Base-by-base conservation (phyloP, 1,140 invertebrate species). In the Drosophila tani region DNA sequence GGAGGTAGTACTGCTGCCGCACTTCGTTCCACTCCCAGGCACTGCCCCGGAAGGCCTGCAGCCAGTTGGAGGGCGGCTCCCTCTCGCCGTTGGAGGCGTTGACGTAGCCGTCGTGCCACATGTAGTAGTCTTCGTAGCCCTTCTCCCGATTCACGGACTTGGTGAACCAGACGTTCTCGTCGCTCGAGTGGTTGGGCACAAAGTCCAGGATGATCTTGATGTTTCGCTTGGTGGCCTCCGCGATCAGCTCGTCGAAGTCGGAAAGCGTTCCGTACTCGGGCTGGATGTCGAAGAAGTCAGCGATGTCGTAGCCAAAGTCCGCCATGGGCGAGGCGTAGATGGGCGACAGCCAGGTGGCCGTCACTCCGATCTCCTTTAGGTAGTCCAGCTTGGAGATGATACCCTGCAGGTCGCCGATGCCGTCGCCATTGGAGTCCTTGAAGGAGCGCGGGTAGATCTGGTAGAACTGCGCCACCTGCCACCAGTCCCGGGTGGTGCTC, bases 131-230 rank as follows among this genome's bases (percentile, higher is more conserved):
- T 45, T 94, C 94, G 55, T 95, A 97, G 0, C 93, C 93, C 12
- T 93, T 85, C 43, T 95, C 93, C 9, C 93, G 91, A 2, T 93
- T 92, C 27, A 94, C 92, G 6, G 96, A 96, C 63, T 95, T 94
- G 40, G 93, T 79, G 82, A 97, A 97, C 95, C 96, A 97, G 9
- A 94, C 92, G 51, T 96, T 95, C 62, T 95, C 91, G 47, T 95
- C 94, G 56, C 96, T 96, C 1, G 96, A 95, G 82, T 97, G 96
- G 87, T 97, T 97, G 0, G 96, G 96, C 5, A 49, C 93, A 69
- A 93, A 93, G 63, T 93, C 92, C 15, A 93, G 62, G 15, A 93
- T 88, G 15, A 93, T 86, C 62, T 93, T 93, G 9, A 93, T 57
- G 11, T 82, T 83, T 2, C 78, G 63, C 40, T 81, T 65, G 1